Evolutionary conservation across 1,140 invertebrate species (phyloP).

Genomic region (Teleogryllus occipitalis): DNA sequence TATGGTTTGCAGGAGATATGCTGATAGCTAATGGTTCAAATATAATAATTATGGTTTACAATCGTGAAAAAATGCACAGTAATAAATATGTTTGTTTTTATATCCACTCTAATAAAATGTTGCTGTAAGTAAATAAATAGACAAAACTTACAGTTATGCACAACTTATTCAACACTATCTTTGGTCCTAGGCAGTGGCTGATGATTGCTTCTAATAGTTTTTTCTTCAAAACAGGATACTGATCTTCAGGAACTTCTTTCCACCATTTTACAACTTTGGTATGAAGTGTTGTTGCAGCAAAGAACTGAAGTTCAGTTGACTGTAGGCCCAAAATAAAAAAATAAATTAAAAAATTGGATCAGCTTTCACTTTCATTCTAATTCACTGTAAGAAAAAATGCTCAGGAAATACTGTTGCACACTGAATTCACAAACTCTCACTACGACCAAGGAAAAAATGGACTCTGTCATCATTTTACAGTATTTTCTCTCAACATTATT

Average conservation of each 20-base stretch:
- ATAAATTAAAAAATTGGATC: neutral
- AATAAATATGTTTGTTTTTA: neutral
- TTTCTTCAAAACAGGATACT: constrained; percentile 63
- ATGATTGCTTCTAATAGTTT: constrained; percentile 67
- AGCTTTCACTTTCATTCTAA: neutral
- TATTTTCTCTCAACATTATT: neutral
- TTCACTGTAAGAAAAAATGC: neutral
- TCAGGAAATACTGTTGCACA: neutral
- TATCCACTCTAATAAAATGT: neutral
- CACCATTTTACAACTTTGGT: constrained; percentile 78
- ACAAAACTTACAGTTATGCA: constrained; percentile 70
- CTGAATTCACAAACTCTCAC: neutral
- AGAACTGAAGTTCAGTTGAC: constrained; percentile 82
- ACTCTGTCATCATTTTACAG: neutral
- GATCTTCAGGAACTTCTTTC: constrained; percentile 69
- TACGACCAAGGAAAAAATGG: no score
- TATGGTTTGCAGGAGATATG: constrained; percentile 56
- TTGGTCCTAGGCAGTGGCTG: constrained; percentile 64
- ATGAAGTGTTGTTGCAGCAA: constrained; percentile 81
- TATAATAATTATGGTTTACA: neutral
- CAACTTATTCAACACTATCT: constrained; percentile 73
- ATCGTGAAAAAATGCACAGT: neutral
- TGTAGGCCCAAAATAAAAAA: constrained; percentile 37
- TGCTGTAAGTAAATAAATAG: no score
- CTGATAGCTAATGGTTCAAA: constrained; percentile 45